These are phyloP conservation scores for Drosophila quinaria DNA, from an alignment of 2,888 invertebrate genomes.

Conservation along the genomic window DNA sequence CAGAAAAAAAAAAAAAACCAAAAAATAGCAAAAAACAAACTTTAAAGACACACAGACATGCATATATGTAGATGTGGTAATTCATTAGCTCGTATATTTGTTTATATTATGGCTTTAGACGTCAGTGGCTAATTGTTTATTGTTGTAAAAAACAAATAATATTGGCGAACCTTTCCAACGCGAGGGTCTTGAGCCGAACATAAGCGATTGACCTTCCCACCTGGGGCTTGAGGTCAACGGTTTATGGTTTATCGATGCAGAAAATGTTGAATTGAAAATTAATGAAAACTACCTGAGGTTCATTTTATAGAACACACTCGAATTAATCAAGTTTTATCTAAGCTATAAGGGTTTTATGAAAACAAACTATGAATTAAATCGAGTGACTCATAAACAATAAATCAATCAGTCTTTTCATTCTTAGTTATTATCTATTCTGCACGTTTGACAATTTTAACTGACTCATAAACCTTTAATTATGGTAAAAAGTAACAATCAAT, in stretches of 20 bases:
- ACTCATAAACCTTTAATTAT: conserved; percentile 3
- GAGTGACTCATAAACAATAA: conserved; percentile 1
- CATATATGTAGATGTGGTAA: conserved; percentile 14
- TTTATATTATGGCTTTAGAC: conserved; percentile 13
- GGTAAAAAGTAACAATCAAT: neutral
- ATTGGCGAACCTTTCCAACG: conserved; percentile 64
- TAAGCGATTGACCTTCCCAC: conserved; percentile 62
- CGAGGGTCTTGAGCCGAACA: conserved; percentile 40
- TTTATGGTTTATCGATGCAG: conserved; percentile 73
- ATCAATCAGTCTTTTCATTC: neutral
- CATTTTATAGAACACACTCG: conserved; percentile 11
- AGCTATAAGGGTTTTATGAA: conserved; percentile 3
- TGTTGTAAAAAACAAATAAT: conserved; percentile 39
- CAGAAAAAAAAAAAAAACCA: conserved; percentile 1
- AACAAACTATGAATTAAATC: neutral
- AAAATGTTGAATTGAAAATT: conserved; percentile 39
- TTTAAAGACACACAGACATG: neutral
- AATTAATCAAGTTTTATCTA: neutral
- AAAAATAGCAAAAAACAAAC: conserved; percentile 6
- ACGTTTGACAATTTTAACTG: conserved; percentile 1
- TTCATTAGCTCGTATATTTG: conserved; percentile 31
- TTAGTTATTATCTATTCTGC: conserved; percentile 3
- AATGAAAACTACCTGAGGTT: conserved; percentile 3
- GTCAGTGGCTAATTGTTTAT: conserved; percentile 37
- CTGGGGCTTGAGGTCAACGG: conserved; percentile 74